phyloP scores from a whole-genome alignment of 2,113 vertebrate genomes.

The Calyptomena viridis region DNA sequence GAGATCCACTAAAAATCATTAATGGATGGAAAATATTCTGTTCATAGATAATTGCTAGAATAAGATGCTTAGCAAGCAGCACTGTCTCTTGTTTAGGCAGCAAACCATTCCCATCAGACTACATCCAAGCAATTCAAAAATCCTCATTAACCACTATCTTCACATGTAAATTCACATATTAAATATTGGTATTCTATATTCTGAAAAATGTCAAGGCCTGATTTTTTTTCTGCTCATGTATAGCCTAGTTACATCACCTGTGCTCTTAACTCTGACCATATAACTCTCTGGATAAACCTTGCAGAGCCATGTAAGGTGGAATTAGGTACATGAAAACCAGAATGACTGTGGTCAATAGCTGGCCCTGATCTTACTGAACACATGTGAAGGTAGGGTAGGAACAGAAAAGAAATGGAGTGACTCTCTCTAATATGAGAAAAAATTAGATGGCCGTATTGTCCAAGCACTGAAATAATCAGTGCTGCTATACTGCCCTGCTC shows the following conservation, averaged over 20 bases:
- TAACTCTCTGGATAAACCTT: not conserved
- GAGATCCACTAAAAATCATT: slow-evolving; percentile 20
- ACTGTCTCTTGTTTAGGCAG: not conserved
- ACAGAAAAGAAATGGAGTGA: not conserved
- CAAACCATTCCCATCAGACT: not conserved
- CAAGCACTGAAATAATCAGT: not conserved
- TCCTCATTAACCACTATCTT: not conserved
- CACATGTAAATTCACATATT: not conserved
- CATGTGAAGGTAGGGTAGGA: not conserved
- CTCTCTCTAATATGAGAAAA: not conserved
- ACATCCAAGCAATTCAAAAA: not conserved
- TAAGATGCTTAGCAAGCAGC: not conserved
- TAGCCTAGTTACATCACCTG: not conserved
- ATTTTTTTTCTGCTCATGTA: not conserved
- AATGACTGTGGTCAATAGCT: not conserved
- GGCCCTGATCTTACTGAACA: not conserved
- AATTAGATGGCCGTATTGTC: not conserved
- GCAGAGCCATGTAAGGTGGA: not conserved
- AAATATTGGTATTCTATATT: not conserved
- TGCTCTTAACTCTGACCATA: not conserved
- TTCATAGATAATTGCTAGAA: not conserved
- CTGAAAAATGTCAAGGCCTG: not conserved
- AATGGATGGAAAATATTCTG: not conserved
- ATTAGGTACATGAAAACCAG: not conserved
- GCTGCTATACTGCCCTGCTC: not conserved